phyloP scores from a whole-genome alignment of 2,888 invertebrate genomes.

The Sphaerophoria rueppellii region DNA sequence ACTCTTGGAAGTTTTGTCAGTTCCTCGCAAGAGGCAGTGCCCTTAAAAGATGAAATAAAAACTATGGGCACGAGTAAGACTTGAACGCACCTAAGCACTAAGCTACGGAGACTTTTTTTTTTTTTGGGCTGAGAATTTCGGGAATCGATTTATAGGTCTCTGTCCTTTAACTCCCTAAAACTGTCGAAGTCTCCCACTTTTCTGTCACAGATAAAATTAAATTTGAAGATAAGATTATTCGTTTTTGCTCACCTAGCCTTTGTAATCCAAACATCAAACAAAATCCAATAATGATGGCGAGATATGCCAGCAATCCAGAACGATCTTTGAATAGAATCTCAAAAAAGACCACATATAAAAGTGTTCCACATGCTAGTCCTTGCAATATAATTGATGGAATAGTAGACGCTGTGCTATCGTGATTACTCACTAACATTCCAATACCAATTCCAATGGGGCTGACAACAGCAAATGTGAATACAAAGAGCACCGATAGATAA shows the following conservation, averaged over 20 bases:
- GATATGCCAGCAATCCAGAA: slow-evolving; percentile 86
- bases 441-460: slow-evolving; percentile 91
- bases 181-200: too few relatives aligned
- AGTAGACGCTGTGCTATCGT: slow-evolving; percentile 84
- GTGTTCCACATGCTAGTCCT: slow-evolving; percentile 95
- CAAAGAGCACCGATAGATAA: slow-evolving; percentile 86
- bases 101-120: too few relatives aligned
- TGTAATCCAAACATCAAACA: slow-evolving; percentile 88
- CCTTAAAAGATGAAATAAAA: too few relatives aligned
- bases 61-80: too few relatives aligned
- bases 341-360: slow-evolving; percentile 98
- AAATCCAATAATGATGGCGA: slow-evolving; percentile 88
- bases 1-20: too few relatives aligned
- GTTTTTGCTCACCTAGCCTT: slow-evolving; percentile 80
- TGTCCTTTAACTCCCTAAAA: too few relatives aligned
- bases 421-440: slow-evolving; percentile 86
- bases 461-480: slow-evolving; percentile 89
- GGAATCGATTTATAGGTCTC: too few relatives aligned
- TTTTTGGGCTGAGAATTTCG: too few relatives aligned
- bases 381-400: slow-evolving; percentile 87
- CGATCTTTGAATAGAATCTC: slow-evolving; percentile 88
- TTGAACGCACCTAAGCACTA: too few relatives aligned
- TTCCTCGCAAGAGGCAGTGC: too few relatives aligned
- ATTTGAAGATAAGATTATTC: too few relatives aligned
- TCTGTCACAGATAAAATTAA: too few relatives aligned